Evolutionary conservation across 2,888 invertebrate genomes (phyloP).

Genomic region (Nematopogon swammerdamellus): DNA sequence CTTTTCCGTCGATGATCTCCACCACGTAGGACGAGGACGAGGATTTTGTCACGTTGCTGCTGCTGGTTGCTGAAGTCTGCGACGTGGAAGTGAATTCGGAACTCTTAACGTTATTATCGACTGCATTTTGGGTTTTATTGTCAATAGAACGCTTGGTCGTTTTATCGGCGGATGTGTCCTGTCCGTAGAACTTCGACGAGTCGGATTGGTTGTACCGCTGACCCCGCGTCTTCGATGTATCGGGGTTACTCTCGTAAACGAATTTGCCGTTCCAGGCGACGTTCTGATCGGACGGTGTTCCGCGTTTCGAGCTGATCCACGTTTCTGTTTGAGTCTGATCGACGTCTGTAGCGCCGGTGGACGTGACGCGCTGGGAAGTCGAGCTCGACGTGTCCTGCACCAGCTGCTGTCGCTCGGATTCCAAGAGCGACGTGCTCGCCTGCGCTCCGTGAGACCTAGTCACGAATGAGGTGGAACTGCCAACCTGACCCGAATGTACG

Average conservation of each 20-base stretch:
- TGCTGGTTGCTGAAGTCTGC: slow-evolving; percentile 48
- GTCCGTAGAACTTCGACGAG: slow-evolving; percentile 36
- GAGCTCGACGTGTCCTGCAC: slow-evolving; percentile 26
- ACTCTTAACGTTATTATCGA: slow-evolving; percentile 30
- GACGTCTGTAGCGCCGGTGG: not conserved
- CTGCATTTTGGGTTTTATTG: slow-evolving; percentile 16
- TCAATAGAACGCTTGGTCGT: no score
- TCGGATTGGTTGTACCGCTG: slow-evolving; percentile 28
- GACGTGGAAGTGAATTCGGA: slow-evolving; percentile 38
- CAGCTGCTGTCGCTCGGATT: slow-evolving; percentile 35
- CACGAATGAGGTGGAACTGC: slow-evolving; percentile 18
- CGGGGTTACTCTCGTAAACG: slow-evolving; percentile 24
- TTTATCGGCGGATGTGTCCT: slow-evolving; percentile 16
- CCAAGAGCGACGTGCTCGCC: slow-evolving; percentile 36
- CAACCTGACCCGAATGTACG: slow-evolving; percentile 4
- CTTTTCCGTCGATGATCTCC: slow-evolving; percentile 64
- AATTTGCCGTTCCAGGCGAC: slow-evolving; percentile 18
- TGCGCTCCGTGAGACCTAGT: slow-evolving; percentile 35
- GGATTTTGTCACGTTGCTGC: slow-evolving; percentile 55
- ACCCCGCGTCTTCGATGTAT: slow-evolving; percentile 22
- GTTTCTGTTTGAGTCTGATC: not conserved
- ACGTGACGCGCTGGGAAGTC: slow-evolving; percentile 11
- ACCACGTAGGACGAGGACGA: slow-evolving; percentile 63
- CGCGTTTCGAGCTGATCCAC: not conserved
- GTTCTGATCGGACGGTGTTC: slow-evolving; percentile 1